Evolutionary conservation across 2,888 invertebrate species (phyloP).

Genomic region (Chymomyza amoena): DNA sequence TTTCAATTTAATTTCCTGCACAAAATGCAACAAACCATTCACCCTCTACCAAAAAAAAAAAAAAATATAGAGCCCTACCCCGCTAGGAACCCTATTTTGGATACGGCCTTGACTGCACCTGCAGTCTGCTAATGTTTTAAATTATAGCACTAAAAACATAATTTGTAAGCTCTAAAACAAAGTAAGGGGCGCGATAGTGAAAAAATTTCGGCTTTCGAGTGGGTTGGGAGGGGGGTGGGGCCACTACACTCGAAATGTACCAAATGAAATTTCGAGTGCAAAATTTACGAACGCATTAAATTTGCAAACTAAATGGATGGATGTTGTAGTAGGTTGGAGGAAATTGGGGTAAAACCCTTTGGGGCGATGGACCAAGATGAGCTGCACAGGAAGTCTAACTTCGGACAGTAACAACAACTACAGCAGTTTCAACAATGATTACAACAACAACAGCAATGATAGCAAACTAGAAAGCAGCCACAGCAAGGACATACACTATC

Average conservation of each 20-base stretch:
- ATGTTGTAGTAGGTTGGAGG: neutral
- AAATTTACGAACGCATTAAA: constrained; percentile 1
- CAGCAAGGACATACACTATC: too few species aligned
- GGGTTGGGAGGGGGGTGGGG: neutral
- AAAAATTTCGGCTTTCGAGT: too few species aligned
- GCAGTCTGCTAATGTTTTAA: neutral
- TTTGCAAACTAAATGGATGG: neutral
- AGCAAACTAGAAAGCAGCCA: neutral
- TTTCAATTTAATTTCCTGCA: constrained; percentile 60
- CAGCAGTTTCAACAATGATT: too few species aligned
- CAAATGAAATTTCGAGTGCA: neutral
- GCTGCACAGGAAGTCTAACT: constrained; percentile 1
- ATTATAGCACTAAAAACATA: neutral
- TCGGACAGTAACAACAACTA: neutral
- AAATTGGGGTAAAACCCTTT: neutral
- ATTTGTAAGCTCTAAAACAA: neutral
- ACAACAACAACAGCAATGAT: neutral
- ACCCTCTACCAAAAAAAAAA: neutral
- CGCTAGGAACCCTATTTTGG: neutral
- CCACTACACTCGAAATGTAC: neutral
- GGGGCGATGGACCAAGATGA: neutral
- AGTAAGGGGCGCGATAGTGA: neutral
- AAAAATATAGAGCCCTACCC: neutral
- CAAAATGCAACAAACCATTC: constrained; percentile 5
- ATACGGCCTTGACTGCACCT: neutral